A percentile compares a stretch with the other conserved stretches of the same genome.
phyloP scores from a whole-genome alignment of 2,888 invertebrate species.

The Thalpophila matura region DNA sequence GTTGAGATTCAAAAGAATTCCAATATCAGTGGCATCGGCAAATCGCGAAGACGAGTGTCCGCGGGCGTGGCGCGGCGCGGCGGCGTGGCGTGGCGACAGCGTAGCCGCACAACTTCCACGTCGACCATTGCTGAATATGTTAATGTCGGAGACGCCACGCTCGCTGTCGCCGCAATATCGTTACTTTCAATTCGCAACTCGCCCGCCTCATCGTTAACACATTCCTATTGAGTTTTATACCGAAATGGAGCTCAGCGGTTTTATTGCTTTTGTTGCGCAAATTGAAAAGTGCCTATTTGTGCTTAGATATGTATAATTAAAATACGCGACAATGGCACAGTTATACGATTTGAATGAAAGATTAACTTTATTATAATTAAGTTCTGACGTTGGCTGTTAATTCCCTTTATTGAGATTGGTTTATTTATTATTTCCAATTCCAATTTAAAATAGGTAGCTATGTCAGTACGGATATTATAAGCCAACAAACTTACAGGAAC shows the following conservation, averaged over 20 bases:
- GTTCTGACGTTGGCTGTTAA: constrained; percentile 1
- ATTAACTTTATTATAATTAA: constrained; percentile 24
- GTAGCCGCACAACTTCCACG: constrained; percentile 62
- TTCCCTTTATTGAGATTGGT: neutral
- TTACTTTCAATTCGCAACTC: constrained; percentile 76
- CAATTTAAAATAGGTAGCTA: neutral
- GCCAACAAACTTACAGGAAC: constrained; percentile 18
- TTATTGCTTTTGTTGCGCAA: constrained; percentile 64
- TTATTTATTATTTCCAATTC: constrained; percentile 5
- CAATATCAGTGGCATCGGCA: constrained; percentile 81
- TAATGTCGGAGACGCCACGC: constrained; percentile 76
- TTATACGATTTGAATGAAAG: constrained; percentile 15
- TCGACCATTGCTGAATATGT: constrained; percentile 84
- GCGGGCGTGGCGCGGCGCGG: constrained; percentile 55
- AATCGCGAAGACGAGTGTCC: constrained; percentile 71
- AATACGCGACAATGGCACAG: constrained; percentile 22
- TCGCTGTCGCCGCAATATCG: constrained; percentile 79
- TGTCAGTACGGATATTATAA: neutral
- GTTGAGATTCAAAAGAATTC: constrained; percentile 88
- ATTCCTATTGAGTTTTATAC: constrained; percentile 74
- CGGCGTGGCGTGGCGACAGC: constrained; percentile 38
- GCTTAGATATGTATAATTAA: constrained; percentile 47
- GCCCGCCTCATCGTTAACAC: constrained; percentile 70
- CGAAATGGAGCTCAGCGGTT: constrained; percentile 57
- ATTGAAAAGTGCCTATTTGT: constrained; percentile 54